These are phyloP conservation scores for Zaprionus ornatus DNA, from an alignment of 1,140 invertebrate species.

Conservation along the genomic window DNA sequence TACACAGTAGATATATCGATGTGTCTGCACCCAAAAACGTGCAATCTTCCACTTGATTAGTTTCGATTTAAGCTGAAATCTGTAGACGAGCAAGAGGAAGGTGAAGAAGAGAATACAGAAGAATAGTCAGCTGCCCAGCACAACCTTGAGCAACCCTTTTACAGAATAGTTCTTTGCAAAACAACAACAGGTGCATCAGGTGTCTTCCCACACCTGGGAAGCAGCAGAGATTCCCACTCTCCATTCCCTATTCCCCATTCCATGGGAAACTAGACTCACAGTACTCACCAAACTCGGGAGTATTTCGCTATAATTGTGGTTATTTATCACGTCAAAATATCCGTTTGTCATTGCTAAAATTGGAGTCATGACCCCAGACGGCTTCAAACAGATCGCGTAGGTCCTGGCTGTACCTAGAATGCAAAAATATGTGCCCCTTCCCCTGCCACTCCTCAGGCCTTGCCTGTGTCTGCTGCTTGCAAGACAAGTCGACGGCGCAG, in stretches of 20 bases:
- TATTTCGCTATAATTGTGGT: conserved; percentile 22
- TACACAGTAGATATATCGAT: conserved; percentile 51
- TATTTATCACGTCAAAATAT: conserved; percentile 28
- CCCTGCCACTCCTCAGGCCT: background rate
- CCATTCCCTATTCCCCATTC: background rate
- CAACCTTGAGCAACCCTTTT: conserved; percentile 61
- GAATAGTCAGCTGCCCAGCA: conserved; percentile 19
- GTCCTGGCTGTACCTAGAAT: conserved; percentile 48
- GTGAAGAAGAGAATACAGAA: background rate
- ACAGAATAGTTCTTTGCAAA: conserved; percentile 61
- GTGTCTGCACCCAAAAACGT: conserved; percentile 62
- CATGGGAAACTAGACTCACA: conserved; percentile 49
- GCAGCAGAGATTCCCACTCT: conserved; percentile 9
- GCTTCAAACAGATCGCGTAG: conserved; percentile 4
- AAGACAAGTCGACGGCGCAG: conserved; percentile 41
- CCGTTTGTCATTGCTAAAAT: conserved; percentile 44
- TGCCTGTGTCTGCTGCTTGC: too few species aligned
- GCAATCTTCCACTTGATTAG: conserved; percentile 81
- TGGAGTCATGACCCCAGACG: conserved; percentile 72
- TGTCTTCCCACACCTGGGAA: background rate
- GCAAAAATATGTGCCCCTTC: conserved; percentile 45
- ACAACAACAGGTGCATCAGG: conserved; percentile 56
- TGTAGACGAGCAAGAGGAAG: background rate
- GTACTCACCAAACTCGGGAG: background rate
- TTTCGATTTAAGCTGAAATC: conserved; percentile 48